Base-by-base conservation (phyloP, 2,113 vertebrate genomes). In the Larimichthys polyactis region DNA sequence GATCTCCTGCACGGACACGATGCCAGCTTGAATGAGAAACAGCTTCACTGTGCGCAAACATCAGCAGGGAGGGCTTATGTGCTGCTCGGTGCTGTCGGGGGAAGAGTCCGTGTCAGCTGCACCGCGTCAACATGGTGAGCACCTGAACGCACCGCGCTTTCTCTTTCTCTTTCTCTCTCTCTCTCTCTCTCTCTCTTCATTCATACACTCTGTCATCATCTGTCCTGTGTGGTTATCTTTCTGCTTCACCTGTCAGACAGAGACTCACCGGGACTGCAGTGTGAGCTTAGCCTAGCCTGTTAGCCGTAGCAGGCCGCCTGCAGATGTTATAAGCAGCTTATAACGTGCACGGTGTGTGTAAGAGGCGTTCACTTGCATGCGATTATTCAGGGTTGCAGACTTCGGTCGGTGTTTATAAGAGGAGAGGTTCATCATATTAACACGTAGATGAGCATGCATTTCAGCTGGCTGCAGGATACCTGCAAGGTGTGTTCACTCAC, bases 61-160 rank as follows among this genome's bases (percentile, higher is more conserved):
- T 82, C 80, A 27, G 82, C 65, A 79, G 90, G 75, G 90, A 90
- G 91, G 91, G 87, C 95, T 85, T 96, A 96, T 95, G 95, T 93
- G 89, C 93, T 91, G 95, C 88, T 94, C 67, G 90, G 92, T 94
- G 93, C 90, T 88, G 93, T 79, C 86, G 92, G 92, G 73, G 44
- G 90, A 85, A 93, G 88, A 94, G 90, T 82, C 86, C 59, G 82
- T 87, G 92, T 85, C 90, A 87, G 89, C 88, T 90, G 92, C 90
- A 86, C 92, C 90, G 87, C 93, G 92, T 92, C 92, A 93, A 94
- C 87, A 96, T 96, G 95, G 95, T 96, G 80, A 87, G 44, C 66
- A 78, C 71, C 40, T 76, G 60, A 51, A 71, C 54, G 32, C 20
- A 51, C 8, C 46, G 5, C 0, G 22, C 12, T 29, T 1, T 24